phyloP scores from a whole-genome alignment of 2,888 invertebrate species.

The Synergus laeviventris region DNA sequence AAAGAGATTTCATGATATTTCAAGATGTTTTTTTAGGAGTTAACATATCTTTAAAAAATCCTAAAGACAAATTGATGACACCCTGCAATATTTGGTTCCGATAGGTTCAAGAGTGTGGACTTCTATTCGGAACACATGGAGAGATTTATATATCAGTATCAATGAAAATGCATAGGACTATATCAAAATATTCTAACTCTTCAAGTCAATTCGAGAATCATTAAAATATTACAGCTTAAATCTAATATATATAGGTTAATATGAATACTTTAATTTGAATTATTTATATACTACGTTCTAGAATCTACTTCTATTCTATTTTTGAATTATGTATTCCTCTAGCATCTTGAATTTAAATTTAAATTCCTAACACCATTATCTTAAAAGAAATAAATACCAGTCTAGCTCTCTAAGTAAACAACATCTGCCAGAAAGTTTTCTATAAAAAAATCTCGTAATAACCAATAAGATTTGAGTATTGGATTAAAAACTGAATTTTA shows the following conservation, averaged over 20 bases:
- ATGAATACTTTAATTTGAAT: background rate
- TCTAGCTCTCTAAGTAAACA: background rate
- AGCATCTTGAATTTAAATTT: background rate
- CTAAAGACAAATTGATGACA: too few species aligned
- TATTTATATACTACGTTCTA: background rate
- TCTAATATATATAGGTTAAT: background rate
- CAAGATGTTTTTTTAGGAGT: too few species aligned
- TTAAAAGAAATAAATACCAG: background rate
- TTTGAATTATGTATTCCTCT: background rate
- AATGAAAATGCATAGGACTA: background rate
- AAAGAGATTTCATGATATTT: too few species aligned
- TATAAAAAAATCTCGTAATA: background rate
- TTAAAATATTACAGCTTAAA: background rate
- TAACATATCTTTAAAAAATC: too few species aligned
- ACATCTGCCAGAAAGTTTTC: background rate
- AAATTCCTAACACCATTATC: background rate
- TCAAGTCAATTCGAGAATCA: too few species aligned
- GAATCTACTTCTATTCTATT: background rate
- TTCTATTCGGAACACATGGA: too few species aligned
- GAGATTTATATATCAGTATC: background rate
- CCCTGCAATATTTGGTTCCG: too few species aligned
- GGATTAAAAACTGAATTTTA: background rate
- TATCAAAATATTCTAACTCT: background rate
- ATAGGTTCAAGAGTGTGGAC: too few species aligned
- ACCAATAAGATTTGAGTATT: background rate